Base-by-base conservation (phyloP, 1,140 invertebrate genomes). In the Phymastichus coffea region DNA sequence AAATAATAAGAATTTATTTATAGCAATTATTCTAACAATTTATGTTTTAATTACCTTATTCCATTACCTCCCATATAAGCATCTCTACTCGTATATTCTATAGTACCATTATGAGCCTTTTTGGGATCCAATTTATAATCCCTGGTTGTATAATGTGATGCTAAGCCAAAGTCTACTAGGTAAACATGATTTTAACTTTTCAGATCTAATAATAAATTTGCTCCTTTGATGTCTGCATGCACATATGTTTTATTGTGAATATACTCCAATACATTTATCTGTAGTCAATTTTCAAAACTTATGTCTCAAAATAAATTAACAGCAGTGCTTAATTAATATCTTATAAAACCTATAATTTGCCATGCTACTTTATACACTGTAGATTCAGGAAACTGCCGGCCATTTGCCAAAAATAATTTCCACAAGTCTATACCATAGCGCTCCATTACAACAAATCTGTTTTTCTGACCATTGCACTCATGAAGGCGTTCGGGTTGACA, bases 101-200 rank as follows among this genome's bases (percentile, higher is more conserved):
- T 90, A 1, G 96, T 98, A 1, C 96, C 96, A 81, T 98, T 92
- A 72, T 98, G 95, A 57, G 94, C 93, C 74, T 89, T 92, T 66
- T 91, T 91, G 0, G 90, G 88, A 80, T 98, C 92, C 22, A 89
- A 85, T 74, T 93, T 94, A 70, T 90, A 94, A 60, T 89, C 87
- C 28, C 14, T 33, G 62, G 84, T 85, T 2, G 81, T 82, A 59
- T 88, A 94, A 65, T 88, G 86, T 19, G 86, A 87, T 6, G 94
- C 95, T 14, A 98, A 79, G 15, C 97, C 97, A 84, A 91, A 99
- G 82, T 99, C 97, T 1, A 98, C 91, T 4, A 98, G 80, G 78
- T 91, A 97, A 0, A 94, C 85, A 76, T 95, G 85, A 65, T 89
- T 84, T 57, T 84, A 82, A 54, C 84, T 87, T 56, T 85, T 86